Base-by-base conservation (phyloP, 2,113 vertebrate genomes). In the Thoracochromis brauschi region DNA sequence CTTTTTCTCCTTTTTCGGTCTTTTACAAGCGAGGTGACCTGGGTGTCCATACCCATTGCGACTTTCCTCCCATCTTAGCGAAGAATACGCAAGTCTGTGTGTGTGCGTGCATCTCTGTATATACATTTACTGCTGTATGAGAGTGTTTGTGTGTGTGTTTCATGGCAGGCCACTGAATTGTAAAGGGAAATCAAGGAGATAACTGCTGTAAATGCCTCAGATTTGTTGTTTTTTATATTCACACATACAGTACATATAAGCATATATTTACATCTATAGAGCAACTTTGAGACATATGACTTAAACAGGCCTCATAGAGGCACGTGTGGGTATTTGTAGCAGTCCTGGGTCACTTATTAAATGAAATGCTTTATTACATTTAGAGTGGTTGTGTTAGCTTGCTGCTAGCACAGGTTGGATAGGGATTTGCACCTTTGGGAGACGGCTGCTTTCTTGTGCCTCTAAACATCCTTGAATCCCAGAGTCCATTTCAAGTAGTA, bases 171-270 rank as follows among this genome's bases (percentile, higher is more conserved):
- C 97, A 97, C 97, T 97, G 97, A 97, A 97, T 97, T 97, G 96
- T 97, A 96, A 97, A 97, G 95, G 97, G 97, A 98, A 97, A 97
- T 97, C 96, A 96, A 96, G 97, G 95, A 94, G 96, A 97, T 97
- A 93, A 95, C 97, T 98, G 97, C 97, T 99, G 98, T 98, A 98
- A 98, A 99, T 98, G 97, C 97, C 97, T 98, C 97, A 97, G 97
- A 97, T 95, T 91, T 95, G 85, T 94, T 95, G 91, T 95, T 96
- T 96, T 96, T 96, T 96, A 95, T 97, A 95, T 94, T 92, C 91
- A 95, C 94, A 95, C 95, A 95, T 93, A 96, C 94, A 95, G 91
- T 92, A 94, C 92, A 95, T 95, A 95, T 95, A 93, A 94, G 89
- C 92, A 91, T 95, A 96, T 96, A 96, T 96, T 95, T 95, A 95